A percentile compares a stretch with the other conserved stretches of the same genome.
Evolutionary conservation across 2,888 invertebrate genomes (phyloP).

Genomic region (Scelioninae gen. 2): DNA sequence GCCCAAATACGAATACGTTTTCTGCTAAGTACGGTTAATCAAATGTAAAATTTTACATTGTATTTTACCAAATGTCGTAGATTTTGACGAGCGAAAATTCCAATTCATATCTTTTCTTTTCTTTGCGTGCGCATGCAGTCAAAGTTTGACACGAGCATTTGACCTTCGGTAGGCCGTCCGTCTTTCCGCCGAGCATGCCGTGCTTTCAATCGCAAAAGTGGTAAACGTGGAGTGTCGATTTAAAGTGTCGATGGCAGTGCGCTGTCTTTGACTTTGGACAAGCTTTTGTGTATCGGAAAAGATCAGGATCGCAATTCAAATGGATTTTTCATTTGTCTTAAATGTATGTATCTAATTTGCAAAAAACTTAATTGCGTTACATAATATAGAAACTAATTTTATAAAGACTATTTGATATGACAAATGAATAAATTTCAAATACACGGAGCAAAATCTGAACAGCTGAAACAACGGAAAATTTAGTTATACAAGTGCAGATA

Average conservation of each 20-base stretch:
- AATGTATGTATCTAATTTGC: too few species aligned
- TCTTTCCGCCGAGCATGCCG: conserved; percentile 63
- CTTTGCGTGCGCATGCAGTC: conserved; percentile 9
- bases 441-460: too few species aligned
- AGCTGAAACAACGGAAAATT: too few species aligned
- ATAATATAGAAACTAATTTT: too few species aligned
- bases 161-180: conserved; percentile 71
- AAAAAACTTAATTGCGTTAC: too few species aligned
- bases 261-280: conserved; percentile 1
- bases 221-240: conserved; percentile 44
- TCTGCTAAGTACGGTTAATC: conserved; percentile 11
- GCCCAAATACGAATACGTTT: not conserved
- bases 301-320: too few species aligned
- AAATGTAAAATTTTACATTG: conserved; percentile 13
- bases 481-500: too few species aligned
- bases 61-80: conserved; percentile 31
- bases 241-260: conserved; percentile 59
- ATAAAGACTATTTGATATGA: too few species aligned
- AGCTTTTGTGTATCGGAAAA: not conserved
- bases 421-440: too few species aligned
- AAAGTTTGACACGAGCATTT: conserved; percentile 62
- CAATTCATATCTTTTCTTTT: conserved; percentile 39
- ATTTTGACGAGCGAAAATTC: conserved; percentile 33
- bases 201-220: conserved; percentile 64
- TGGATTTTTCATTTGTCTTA: too few species aligned